Conservation (phyloP, 2,888 invertebrate species). For the Cataglyphis rosenhaueri region DNA sequence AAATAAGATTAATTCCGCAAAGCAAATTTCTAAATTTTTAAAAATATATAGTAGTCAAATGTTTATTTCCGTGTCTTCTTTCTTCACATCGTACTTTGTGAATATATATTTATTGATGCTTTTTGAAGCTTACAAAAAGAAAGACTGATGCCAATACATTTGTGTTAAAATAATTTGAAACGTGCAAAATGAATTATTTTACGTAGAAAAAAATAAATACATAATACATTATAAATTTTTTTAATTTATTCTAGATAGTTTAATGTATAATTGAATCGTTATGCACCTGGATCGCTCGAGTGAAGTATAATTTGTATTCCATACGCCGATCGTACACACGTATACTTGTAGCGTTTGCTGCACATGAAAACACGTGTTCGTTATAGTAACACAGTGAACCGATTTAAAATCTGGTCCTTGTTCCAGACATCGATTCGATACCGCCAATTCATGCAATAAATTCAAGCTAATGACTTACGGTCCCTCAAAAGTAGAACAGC, state of each 20-base stretch:
- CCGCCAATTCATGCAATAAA: conserved; percentile 38
- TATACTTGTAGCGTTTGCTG: conserved; percentile 13
- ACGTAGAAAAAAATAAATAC: not conserved
- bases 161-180: not conserved
- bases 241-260: not conserved
- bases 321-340: conserved; percentile 21
- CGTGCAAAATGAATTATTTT: not conserved
- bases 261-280: not conserved
- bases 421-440: conserved; percentile 56
- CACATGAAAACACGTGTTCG: conserved; percentile 68
- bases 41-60: not conserved
- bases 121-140: not conserved
- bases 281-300: conserved; percentile 4
- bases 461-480: conserved; percentile 33
- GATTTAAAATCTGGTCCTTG: conserved; percentile 65
- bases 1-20: not conserved
- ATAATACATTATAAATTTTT: not conserved
- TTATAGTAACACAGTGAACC: conserved; percentile 78
- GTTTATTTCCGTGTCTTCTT: not conserved
- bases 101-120: not conserved
- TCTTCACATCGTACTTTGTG: not conserved
- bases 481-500: conserved; percentile 40
- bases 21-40: not conserved
- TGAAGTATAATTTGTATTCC: conserved; percentile 48
- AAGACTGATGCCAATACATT: not conserved